These are phyloP conservation scores for Papilio dardanus DNA, from an alignment of 1,140 invertebrate genomes.

Conservation along the genomic window DNA sequence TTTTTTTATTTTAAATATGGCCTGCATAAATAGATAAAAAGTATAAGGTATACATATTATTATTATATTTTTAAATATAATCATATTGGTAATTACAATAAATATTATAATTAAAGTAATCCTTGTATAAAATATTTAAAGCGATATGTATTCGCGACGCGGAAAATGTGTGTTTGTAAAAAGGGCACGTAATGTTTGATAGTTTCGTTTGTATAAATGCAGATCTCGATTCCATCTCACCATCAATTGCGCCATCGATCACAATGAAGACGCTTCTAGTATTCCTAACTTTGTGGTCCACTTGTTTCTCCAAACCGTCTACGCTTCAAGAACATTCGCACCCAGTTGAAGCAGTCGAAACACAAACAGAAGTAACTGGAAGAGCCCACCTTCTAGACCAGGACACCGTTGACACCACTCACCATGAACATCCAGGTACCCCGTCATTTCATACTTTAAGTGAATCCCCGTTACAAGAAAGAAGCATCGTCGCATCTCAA, in stretches of 20 bases:
- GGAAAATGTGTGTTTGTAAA: conserved; percentile 45
- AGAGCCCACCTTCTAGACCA: neutral
- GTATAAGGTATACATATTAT: too few relatives aligned
- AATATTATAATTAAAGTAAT: neutral
- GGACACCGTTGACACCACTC: conserved; percentile 46
- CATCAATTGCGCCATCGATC: conserved; percentile 57
- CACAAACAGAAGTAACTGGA: conserved; percentile 4
- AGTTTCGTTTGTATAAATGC: conserved; percentile 68
- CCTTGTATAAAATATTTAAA: neutral
- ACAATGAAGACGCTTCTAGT: conserved; percentile 71
- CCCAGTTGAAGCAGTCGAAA: conserved; percentile 36
- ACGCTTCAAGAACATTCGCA: neutral
- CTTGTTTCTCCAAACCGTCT: conserved; percentile 59
- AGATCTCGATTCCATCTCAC: conserved; percentile 39
- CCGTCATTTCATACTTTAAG: neutral
- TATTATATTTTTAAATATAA: neutral
- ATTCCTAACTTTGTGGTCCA: conserved; percentile 57
- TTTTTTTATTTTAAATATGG: too few relatives aligned
- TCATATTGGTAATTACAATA: too few relatives aligned
- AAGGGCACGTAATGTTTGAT: conserved; percentile 64
- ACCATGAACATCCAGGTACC: conserved; percentile 34
- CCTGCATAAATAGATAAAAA: too few relatives aligned
- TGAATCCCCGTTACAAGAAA: conserved; percentile 36
- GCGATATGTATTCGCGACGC: conserved; percentile 33
- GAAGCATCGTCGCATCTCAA: conserved; percentile 48